Base-by-base conservation (phyloP, 2,888 invertebrate species). In the Caenorhabditis uteleia region DNA sequence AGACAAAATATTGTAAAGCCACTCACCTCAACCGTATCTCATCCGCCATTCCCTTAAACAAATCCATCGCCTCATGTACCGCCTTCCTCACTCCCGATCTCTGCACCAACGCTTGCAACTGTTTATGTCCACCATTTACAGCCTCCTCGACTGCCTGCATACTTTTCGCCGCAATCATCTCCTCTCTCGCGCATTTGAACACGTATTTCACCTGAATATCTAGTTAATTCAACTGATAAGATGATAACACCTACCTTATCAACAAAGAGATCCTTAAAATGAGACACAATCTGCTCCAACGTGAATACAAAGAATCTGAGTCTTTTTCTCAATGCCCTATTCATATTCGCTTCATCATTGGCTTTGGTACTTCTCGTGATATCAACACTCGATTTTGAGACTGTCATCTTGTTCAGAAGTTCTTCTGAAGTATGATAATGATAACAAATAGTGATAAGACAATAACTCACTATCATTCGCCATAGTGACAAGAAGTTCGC, bases 41-140 rank as follows among this genome's bases (percentile, higher is more conserved):
- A 36, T 70, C 70, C 2, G 68, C 53, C 46, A 68, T 61, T 26
- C 34, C 51, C 50, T 55, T 58, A 23, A 62, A 61, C 64, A 54
- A 39, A 33, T 68, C 65, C 58, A 68, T 67, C 20, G 59, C 46
- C 23, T 70, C 67, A 38, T 67, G 70, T 10, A 68, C 68, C 38
- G 56, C 48, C 26, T 60, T 60, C 10, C 70, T 40, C 3, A 67
- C 51, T 10, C 70, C 70, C 2, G 57, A 33, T 21, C 60, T 21
- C 8, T 47, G 18, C n/a, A 50, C 50, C 31, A 50, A 40, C 26
- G 55, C 55, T 2, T 48, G 27, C 10, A 65, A 23, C n/a, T 51
- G 49, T n/a, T 39, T 34, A 33, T 55, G 34, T 10, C 45, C 55
- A 14, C 51, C 55, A 2, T 27, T 33, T 20, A 59, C 33, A 0